Evolutionary conservation across 2,888 invertebrate species (phyloP).

Genomic region (Caenorhabditis sp.): DNA sequence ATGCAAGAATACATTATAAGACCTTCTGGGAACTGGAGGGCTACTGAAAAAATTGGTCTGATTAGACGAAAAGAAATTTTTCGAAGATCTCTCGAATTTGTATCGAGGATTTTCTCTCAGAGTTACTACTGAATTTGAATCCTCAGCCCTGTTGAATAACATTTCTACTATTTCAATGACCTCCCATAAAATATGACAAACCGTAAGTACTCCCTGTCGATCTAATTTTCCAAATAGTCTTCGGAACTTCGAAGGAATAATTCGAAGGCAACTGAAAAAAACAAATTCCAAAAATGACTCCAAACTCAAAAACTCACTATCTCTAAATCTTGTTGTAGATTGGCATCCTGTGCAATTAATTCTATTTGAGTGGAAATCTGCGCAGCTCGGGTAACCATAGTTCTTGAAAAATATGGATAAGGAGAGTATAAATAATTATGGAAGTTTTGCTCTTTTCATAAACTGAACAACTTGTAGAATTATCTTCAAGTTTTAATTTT

Average conservation of each 20-base stretch:
- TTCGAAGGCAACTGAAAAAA: conserved; percentile 81
- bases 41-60: conserved; percentile 78
- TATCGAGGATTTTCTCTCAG: too few species aligned
- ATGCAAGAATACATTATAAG: conserved; percentile 89
- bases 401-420: too few species aligned
- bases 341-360: conserved; percentile 51
- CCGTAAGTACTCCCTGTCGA: conserved; percentile 82
- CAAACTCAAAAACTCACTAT: conserved; percentile 49
- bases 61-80: too few species aligned
- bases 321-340: conserved; percentile 58
- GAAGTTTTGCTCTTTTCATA: too few species aligned
- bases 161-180: too few species aligned
- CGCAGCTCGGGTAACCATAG: conserved; percentile 11
- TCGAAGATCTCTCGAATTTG: too few species aligned
- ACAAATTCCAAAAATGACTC: too few species aligned
- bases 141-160: too few species aligned
- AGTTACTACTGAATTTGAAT: too few species aligned
- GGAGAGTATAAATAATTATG: too few species aligned
- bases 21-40: conserved; percentile 95
- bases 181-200: conserved; percentile 33
- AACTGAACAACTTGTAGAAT: too few species aligned
- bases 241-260: conserved; percentile 97
- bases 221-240: conserved; percentile 94
- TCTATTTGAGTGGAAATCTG: conserved; percentile 55
- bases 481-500: too few species aligned